Evolutionary conservation across 2,888 invertebrate species (phyloP).

Genomic region (Elaeidobius kamerunicus): DNA sequence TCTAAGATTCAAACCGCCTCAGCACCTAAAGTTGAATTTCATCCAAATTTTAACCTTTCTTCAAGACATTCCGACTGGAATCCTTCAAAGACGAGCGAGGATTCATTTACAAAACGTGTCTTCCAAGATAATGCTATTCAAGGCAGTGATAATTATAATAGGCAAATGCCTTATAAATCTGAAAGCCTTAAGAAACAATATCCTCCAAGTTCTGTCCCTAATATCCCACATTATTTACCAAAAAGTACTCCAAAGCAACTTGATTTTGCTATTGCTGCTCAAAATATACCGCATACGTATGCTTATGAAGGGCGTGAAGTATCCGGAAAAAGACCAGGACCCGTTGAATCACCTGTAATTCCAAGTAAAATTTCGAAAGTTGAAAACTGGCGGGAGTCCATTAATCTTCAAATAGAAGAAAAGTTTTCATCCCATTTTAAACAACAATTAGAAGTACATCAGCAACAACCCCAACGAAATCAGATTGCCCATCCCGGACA

Average conservation of each 20-base stretch:
- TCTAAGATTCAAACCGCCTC: conserved; percentile 41
- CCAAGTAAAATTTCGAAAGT: conserved; percentile 53
- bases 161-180: conserved; percentile 4
- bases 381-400: conserved; percentile 54
- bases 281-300: conserved; percentile 7
- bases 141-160: conserved; percentile 5
- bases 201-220: conserved; percentile 28
- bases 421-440: conserved; percentile 50
- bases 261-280: conserved; percentile 8
- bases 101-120: conserved; percentile 9
- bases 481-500: conserved; percentile 22
- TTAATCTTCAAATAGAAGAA: conserved; percentile 57
- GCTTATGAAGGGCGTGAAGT: conserved; percentile 11
- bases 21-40: conserved; percentile 75
- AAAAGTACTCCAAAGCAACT: conserved; percentile 1
- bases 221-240: conserved; percentile 5
- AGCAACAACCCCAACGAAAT: conserved; percentile 22
- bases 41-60: conserved; percentile 66
- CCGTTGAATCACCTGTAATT: conserved; percentile 39
- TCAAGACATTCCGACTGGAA: conserved; percentile 26
- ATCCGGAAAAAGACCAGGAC: conserved; percentile 46
- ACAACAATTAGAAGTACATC: conserved; percentile 30
- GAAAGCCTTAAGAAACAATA: conserved; percentile 9
- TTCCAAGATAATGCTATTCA: conserved; percentile 30
- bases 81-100: conserved; percentile 10